Evolutionary conservation across 2,113 vertebrate genomes (phyloP), one percentile per base, ranked within the genome.

Genomic region (human): DNA sequence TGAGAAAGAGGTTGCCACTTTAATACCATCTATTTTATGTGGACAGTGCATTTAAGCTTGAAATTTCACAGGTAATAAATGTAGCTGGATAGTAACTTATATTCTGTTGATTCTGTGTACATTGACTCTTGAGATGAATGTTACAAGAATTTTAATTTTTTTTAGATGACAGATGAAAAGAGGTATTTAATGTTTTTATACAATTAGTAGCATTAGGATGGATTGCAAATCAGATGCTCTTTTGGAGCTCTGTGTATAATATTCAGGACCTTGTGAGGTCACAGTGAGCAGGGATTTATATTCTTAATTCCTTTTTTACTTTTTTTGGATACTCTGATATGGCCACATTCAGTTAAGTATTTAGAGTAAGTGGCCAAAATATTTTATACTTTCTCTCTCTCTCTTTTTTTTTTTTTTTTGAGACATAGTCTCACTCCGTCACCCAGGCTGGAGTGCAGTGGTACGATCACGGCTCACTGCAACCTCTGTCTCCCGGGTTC

Each of bases 1-100:
- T 94, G 90, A 89, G 59, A 94, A 89, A 72, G 23, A 90, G 13
- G 22, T 45, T 82, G 32, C 38, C 40, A 23, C n/a, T 66, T 66
- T 75, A 68, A 22, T 85, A 38, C 43, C 43, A 87, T 8, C 13
- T 86, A 4, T 90, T 96, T 95, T 95, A 66, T 89, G 48, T 93
- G 73, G 38, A 78, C 40, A 89, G 5, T 66, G 10, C 45, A 40
- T 92, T 95, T 92, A 82, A 93, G 72, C 8, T 96, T 83, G 59
- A n/a, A 61, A 64, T 96, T 83, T 94, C 35, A 64, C 14, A 32
- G 18, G 25, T 83, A 25, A 18, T 43, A 94, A 82, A 90, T 59
- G 45, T 78, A 89, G 22, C 40, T 1, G 4, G 45, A 78, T 93
- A 85, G 13, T 66, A 91, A 73, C 7, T 59, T 93, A 73, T 3